A percentile compares a stretch with the other conserved stretches of the same genome.
Evolutionary conservation across 2,113 vertebrate genomes (phyloP).

Genomic region (Cyphomyrus plagiostoma): DNA sequence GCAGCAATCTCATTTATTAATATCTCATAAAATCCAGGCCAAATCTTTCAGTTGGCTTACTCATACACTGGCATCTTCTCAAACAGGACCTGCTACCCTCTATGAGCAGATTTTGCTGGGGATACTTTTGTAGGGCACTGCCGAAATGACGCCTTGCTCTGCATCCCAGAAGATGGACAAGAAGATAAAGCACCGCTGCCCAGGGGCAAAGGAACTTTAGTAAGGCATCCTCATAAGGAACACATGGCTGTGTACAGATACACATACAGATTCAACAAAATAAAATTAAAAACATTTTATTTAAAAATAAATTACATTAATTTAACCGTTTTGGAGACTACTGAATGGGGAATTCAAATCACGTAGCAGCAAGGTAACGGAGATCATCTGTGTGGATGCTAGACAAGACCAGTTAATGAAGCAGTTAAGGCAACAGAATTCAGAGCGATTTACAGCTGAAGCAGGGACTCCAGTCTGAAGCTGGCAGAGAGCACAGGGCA

Average conservation of each 20-base stretch:
- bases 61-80: not conserved
- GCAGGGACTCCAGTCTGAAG: not conserved
- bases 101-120: too few species aligned
- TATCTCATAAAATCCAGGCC: not conserved
- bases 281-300: not conserved
- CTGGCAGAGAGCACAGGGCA: slow-evolving; percentile 42
- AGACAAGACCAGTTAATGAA: not conserved
- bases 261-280: not conserved
- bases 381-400: not conserved
- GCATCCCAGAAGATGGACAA: not conserved
- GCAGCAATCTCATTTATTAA: not conserved
- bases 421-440: not conserved
- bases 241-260: not conserved
- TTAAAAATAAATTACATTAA: not conserved
- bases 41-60: not conserved
- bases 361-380: not conserved
- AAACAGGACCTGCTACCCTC: not conserved
- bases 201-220: not conserved
- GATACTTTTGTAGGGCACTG: not conserved
- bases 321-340: not conserved
- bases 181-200: not conserved
- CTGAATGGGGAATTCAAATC: not conserved
- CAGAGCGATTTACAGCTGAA: not conserved
- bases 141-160: not conserved
- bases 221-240: not conserved